phyloP scores from a whole-genome alignment of 1,140 invertebrate genomes.

The Euborellia annulipes region DNA sequence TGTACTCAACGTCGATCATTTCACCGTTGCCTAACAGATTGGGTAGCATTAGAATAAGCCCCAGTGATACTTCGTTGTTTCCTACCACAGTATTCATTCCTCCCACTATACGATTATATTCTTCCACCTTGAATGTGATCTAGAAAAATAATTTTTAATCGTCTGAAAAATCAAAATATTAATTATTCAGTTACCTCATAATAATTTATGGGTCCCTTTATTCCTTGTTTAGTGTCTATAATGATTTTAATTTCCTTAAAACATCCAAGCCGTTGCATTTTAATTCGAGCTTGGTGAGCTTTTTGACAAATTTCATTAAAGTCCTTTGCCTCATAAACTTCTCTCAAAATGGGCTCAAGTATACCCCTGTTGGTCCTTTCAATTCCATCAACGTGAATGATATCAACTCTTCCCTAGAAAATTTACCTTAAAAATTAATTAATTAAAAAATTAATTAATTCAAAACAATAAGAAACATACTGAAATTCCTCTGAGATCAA shows the following conservation, averaged over 20 bases:
- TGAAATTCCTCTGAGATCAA: no score
- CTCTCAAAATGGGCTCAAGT: constrained; percentile 48
- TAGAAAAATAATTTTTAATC: no score
- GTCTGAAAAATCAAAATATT: no score
- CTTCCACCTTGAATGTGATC: constrained; percentile 71
- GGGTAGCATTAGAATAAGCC: constrained; percentile 49
- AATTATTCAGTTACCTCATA: constrained; percentile 61
- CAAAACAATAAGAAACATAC: no score
- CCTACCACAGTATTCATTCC: constrained; percentile 66
- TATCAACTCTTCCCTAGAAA: constrained; percentile 54
- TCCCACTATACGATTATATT: constrained; percentile 54
- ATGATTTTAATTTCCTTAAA: constrained; percentile 64
- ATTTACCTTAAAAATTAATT: no score
- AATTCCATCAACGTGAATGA: constrained; percentile 63
- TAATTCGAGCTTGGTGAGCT: constrained; percentile 43
- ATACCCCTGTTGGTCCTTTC: constrained; percentile 71
- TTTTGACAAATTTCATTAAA: constrained; percentile 36
- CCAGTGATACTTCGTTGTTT: constrained; percentile 69
- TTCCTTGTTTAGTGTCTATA: constrained; percentile 67
- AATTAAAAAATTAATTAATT: no score
- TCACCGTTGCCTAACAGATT: constrained; percentile 74
- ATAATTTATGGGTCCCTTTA: constrained; percentile 49
- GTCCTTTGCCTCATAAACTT: constrained; percentile 50
- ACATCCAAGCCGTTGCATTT: constrained; percentile 60
- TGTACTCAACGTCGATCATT: constrained; percentile 56